Conservation (phyloP, 2,888 invertebrate genomes). For the Epinotia nisella region DNA sequence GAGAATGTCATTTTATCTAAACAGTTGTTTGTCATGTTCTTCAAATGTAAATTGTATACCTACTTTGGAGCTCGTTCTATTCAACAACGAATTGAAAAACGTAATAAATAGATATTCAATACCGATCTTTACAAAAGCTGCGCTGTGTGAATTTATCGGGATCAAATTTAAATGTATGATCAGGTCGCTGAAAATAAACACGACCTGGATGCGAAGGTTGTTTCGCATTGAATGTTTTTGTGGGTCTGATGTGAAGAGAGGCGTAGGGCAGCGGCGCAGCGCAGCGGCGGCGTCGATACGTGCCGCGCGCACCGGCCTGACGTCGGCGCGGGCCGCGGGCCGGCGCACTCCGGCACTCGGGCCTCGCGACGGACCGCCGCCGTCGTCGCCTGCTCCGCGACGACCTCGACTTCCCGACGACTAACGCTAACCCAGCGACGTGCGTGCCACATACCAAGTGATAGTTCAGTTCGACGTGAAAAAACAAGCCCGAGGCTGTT, state of each 20-base stretch:
- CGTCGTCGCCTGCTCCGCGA: conserved; percentile 51
- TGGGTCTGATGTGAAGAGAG: conserved; percentile 68
- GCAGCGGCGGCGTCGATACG: conserved; percentile 66
- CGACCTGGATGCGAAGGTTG: conserved; percentile 51
- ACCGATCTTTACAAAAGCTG: conserved; percentile 22
- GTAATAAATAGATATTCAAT: conserved; percentile 31
- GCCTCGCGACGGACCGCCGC: conserved; percentile 63
- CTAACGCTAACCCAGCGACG: conserved; percentile 53
- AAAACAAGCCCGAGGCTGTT: conserved; percentile 46
- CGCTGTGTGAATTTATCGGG: conserved; percentile 33
- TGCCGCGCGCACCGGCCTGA: conserved; percentile 74
- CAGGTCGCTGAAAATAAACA: conserved; percentile 25
- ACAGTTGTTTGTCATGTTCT: conserved; percentile 31
- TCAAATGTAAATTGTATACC: conserved; percentile 8
- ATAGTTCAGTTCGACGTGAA: conserved; percentile 58
- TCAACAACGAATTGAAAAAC: conserved; percentile 29
- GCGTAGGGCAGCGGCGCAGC: conserved; percentile 60
- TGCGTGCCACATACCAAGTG: conserved; percentile 45
- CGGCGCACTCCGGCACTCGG: conserved; percentile 66
- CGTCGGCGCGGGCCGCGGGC: conserved; percentile 66
- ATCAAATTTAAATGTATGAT: conserved; percentile 42
- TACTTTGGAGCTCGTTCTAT: conserved; percentile 9
- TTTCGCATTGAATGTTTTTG: conserved; percentile 73
- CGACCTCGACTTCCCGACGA: conserved; percentile 27
- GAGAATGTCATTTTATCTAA: conserved; percentile 22